phyloP scores from a whole-genome alignment of 2,797 vertebrate species.

The Florisuga fusca region DNA sequence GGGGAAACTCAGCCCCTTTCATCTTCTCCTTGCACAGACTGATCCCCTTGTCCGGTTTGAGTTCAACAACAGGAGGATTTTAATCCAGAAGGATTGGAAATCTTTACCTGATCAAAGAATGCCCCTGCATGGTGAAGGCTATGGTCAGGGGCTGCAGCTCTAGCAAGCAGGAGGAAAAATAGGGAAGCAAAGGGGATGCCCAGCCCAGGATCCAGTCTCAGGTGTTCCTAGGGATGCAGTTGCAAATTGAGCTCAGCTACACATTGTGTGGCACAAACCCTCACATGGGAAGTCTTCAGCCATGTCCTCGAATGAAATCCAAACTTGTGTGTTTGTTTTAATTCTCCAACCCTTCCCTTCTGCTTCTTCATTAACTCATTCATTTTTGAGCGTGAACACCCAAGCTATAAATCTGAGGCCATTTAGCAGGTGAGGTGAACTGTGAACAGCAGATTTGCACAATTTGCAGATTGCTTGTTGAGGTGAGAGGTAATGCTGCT shows the following conservation, averaged over 20 bases:
- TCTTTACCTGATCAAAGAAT: not conserved
- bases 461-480: constrained; percentile 64
- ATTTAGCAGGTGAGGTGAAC: constrained; percentile 53
- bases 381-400: not conserved
- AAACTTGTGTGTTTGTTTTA: not conserved
- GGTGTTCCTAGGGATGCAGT: not conserved
- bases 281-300: rapidly evolving
- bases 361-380: not conserved
- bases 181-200: not conserved
- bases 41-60: not conserved
- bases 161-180: not conserved
- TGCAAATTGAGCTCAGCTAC: rapidly evolving
- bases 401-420: constrained; percentile 37
- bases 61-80: not conserved
- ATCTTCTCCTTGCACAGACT: not conserved
- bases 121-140: rapidly evolving
- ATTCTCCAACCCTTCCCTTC: not conserved
- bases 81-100: constrained; percentile 1
- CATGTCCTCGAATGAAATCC: not conserved
- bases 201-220: rapidly evolving
- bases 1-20: not conserved
- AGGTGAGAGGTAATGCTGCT: constrained; percentile 69
- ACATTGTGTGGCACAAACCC: not conserved
- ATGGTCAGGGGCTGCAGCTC: not conserved
- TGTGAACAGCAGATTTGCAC: constrained; percentile 69